phyloP scores from a whole-genome alignment of 2,113 vertebrate species.

The Promerops cafer region DNA sequence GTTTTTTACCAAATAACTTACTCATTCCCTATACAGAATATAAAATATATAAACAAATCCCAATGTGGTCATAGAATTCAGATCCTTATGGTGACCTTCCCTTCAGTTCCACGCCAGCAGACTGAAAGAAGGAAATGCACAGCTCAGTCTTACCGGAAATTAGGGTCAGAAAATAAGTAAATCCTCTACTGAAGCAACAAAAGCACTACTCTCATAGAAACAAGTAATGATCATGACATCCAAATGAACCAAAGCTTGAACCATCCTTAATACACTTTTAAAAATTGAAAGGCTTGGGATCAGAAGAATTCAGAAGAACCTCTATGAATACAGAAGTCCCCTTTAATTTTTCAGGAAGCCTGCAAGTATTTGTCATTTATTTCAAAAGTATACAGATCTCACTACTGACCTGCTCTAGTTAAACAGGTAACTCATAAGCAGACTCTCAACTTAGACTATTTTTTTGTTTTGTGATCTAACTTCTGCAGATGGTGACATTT shows the following conservation, averaged over 20 bases:
- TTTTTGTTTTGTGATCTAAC: not conserved
- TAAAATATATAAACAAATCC: not conserved
- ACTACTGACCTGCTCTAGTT: not conserved
- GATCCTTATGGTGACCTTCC: not conserved
- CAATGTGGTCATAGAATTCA: not conserved
- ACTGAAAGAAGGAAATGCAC: not conserved
- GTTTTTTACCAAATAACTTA: not conserved
- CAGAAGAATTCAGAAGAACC: not conserved
- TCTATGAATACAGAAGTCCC: not conserved
- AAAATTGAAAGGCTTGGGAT: not conserved
- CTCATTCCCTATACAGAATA: not conserved
- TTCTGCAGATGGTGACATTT: not conserved
- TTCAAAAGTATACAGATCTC: not conserved
- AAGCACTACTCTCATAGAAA: not conserved
- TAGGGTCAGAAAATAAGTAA: not conserved
- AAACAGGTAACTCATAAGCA: not conserved
- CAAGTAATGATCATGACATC: not conserved
- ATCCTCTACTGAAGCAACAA: not conserved
- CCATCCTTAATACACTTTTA: not conserved
- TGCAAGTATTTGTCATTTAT: not conserved
- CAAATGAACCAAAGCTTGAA: not conserved
- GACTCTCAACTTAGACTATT: not conserved
- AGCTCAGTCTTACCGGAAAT: not conserved
- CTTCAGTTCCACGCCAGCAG: not conserved
- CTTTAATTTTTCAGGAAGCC: not conserved